These are phyloP conservation scores for Molanna angustata DNA, from an alignment of 2,888 invertebrate species.

Conservation along the genomic window DNA sequence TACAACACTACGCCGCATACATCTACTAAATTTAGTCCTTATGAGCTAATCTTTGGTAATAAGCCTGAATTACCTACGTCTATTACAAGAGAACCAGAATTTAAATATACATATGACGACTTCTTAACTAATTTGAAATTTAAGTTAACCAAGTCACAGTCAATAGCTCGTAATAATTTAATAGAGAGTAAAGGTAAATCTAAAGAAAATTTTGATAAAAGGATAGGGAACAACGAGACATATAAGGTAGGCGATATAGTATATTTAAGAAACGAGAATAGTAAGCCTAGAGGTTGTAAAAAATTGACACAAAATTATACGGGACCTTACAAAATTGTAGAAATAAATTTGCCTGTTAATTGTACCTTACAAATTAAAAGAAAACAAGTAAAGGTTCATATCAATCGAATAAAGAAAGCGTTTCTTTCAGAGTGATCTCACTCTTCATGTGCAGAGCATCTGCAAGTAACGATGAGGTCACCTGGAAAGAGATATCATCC, in stretches of 20 bases:
- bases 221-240: constrained; percentile 15
- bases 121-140: constrained; percentile 25
- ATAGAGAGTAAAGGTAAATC: constrained; percentile 32
- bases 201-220: constrained; percentile 33
- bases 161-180: constrained; percentile 35
- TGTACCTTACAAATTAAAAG: constrained; percentile 30
- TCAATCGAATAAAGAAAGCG: constrained; percentile 21
- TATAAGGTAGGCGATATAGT: constrained; percentile 33
- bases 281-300: constrained; percentile 20
- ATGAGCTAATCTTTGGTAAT: constrained; percentile 36
- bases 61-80: constrained; percentile 32
- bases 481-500: not conserved
- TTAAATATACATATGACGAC: constrained; percentile 35
- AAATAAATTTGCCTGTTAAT: constrained; percentile 30
- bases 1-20: constrained; percentile 36
- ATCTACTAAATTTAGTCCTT: constrained; percentile 35
- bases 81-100: constrained; percentile 31
- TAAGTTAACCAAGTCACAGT: constrained; percentile 32
- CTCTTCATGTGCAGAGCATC: not conserved
- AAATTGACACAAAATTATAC: constrained; percentile 28
- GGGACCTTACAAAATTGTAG: constrained; percentile 29
- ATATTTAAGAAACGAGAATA: constrained; percentile 20
- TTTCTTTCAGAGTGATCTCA: not conserved
- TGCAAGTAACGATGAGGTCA: not conserved
- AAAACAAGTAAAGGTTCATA: constrained; percentile 24